Percentiles rank a stretch among this genome's conserved stretches.
phyloP scores from a whole-genome alignment of 2,797 vertebrate genomes.

The Microhierax caerulescens region DNA sequence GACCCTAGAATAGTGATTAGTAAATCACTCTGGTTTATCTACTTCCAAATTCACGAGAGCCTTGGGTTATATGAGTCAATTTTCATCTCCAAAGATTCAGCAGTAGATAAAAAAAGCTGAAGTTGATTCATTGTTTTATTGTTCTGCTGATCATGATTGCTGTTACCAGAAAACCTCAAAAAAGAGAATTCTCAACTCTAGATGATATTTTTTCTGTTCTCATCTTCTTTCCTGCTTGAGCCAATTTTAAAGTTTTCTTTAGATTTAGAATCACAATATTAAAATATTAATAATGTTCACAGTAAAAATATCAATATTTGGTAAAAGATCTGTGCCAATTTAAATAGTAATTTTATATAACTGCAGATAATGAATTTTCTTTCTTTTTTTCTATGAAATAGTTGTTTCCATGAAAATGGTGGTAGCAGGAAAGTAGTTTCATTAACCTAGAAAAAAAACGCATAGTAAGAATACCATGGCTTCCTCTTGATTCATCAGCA shows the following conservation, averaged over 20 bases:
- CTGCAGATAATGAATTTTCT: neutral
- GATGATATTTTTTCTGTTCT: neutral
- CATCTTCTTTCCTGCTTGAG: neutral
- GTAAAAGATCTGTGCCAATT: neutral
- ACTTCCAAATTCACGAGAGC: neutral
- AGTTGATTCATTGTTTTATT: neutral
- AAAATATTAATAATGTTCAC: neutral
- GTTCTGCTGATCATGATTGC: neutral
- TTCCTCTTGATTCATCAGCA: neutral
- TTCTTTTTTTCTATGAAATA: neutral
- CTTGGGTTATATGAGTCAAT: neutral
- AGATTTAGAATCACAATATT: neutral
- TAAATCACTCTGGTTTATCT: neutral
- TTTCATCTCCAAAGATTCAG: neutral
- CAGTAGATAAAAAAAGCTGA: neutral
- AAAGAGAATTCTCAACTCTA: neutral
- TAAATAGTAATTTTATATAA: neutral
- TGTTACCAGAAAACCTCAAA: neutral
- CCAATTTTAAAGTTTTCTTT: neutral
- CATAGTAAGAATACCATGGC: neutral
- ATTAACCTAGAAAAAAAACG: neutral
- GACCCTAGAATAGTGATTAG: neutral
- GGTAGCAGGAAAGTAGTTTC: neutral
- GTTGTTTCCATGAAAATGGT: neutral
- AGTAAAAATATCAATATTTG: neutral